Percentiles rank a stretch among this genome's conserved stretches.
Conservation (phyloP, 1,140 invertebrate genomes). For the Chionoecetes opilio region DNA sequence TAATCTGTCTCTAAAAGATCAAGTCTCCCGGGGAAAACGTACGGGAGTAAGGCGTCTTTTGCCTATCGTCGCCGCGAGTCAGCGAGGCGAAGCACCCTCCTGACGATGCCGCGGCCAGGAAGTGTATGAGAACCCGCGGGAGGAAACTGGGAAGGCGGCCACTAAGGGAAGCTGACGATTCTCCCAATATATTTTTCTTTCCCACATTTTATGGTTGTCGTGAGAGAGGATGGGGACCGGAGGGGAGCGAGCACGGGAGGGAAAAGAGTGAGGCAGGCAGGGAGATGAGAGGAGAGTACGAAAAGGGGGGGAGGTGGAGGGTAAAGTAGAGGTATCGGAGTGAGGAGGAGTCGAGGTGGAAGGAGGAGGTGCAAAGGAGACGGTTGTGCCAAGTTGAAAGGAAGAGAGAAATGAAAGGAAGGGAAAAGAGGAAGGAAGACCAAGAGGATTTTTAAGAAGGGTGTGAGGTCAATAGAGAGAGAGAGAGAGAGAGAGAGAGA, state of each 20-base stretch:
- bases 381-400: not conserved
- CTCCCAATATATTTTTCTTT: slow-evolving; percentile 31
- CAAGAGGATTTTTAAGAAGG: not conserved
- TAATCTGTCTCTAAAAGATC: not conserved
- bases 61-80: not conserved
- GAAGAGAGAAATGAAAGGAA: not conserved
- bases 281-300: not conserved
- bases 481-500: slow-evolving; percentile 15
- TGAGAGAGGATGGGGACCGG: not conserved
- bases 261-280: not conserved
- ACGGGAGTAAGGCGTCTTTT: not conserved
- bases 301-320: not conserved
- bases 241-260: not conserved
- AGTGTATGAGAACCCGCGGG: not conserved
- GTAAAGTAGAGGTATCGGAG: not conserved
- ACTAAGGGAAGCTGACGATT: not conserved
- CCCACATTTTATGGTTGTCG: not conserved
- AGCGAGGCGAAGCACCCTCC: not conserved
- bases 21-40: not conserved
- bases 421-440: not conserved
- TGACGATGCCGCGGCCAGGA: not conserved
- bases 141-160: not conserved
- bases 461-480: slow-evolving; percentile 28
- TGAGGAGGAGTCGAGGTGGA: not conserved
- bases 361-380: not conserved